Conservation (phyloP, 2,797 vertebrate species). For the Cryptoprocta ferox region DNA sequence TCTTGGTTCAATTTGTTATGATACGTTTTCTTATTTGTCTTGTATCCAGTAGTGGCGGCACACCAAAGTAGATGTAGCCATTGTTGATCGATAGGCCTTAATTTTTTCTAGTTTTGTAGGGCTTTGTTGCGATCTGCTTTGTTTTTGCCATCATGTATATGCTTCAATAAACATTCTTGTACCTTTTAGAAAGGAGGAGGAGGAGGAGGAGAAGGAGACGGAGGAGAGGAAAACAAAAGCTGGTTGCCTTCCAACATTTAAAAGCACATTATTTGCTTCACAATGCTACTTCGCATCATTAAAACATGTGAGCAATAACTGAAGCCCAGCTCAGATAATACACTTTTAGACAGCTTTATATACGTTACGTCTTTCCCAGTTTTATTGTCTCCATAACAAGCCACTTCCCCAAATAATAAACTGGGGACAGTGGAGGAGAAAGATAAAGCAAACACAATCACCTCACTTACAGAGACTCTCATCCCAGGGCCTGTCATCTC, state of each 20-base stretch:
- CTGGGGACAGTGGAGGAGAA: background rate
- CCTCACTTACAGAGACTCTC: background rate
- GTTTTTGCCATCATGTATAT: background rate
- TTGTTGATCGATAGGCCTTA: background rate
- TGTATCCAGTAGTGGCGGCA: background rate
- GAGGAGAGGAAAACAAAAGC: background rate
- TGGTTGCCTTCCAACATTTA: background rate
- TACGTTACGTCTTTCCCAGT: background rate
- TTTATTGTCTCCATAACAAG: background rate
- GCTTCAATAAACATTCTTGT: background rate
- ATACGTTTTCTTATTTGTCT: background rate
- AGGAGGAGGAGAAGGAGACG: background rate
- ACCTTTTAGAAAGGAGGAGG: background rate
- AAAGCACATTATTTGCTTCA: background rate
- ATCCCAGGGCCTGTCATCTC: background rate
- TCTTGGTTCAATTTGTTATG: background rate
- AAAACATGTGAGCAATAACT: background rate
- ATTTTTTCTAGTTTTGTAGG: background rate
- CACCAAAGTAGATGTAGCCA: background rate
- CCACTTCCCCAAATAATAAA: background rate
- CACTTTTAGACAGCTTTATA: background rate
- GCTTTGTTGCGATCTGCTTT: background rate
- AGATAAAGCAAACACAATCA: background rate
- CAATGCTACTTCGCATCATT: background rate
- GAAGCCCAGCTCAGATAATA: background rate